Conservation (phyloP, 2,113 vertebrate species). For the Nerophis lumbriciformis region DNA sequence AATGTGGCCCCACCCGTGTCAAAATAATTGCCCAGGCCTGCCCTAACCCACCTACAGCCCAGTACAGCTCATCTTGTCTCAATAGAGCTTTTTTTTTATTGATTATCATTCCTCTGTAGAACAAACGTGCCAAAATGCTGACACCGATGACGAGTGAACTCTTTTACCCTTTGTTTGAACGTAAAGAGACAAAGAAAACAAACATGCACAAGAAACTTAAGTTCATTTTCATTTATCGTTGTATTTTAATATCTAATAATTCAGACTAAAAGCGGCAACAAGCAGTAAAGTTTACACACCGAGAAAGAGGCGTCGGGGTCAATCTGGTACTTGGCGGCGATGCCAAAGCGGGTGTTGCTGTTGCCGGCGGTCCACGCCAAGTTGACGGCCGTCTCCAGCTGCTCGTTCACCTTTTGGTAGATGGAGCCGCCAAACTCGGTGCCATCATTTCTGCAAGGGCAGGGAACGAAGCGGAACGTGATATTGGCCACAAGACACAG, state of each 20-base stretch:
- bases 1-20: too few species aligned
- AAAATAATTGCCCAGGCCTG: too few species aligned
- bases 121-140: too few species aligned
- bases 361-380: constrained; percentile 97
- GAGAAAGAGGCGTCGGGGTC: constrained; percentile 92
- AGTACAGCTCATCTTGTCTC: too few species aligned
- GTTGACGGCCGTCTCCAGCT: constrained; percentile 94
- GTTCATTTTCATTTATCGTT: too few species aligned
- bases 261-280: background rate
- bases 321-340: constrained; percentile 96
- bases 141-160: too few species aligned
- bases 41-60: too few species aligned
- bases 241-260: background rate
- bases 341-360: constrained; percentile 97
- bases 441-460: constrained; percentile 84
- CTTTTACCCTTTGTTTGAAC: too few species aligned
- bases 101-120: too few species aligned
- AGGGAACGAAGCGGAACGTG: background rate
- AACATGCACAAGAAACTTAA: too few species aligned
- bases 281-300: constrained; percentile 68
- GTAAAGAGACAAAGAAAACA: too few species aligned
- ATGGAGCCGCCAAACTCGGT: constrained; percentile 97
- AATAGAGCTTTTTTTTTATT: too few species aligned
- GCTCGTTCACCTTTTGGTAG: constrained; percentile 96
- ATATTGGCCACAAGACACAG: constrained; percentile 13